Evolutionary conservation across 2,888 invertebrate genomes (phyloP).

Genomic region (Trissoscelio sp.): DNA sequence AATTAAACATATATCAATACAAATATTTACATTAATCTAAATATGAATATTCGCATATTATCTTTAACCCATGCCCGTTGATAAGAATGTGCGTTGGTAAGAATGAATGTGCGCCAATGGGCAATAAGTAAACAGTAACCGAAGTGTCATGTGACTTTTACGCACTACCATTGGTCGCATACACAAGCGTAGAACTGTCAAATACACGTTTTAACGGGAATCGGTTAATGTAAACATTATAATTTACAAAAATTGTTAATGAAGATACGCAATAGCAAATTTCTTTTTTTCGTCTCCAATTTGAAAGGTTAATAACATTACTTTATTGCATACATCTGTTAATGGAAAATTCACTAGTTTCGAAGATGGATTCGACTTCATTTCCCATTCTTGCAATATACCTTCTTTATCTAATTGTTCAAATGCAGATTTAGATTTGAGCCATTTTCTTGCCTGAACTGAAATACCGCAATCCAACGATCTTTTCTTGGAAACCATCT

Average conservation of each 20-base stretch:
- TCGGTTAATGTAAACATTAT: neutral
- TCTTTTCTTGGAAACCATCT: slow-evolving; percentile 25
- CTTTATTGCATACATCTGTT: neutral
- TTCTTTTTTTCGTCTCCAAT: slow-evolving; percentile 3
- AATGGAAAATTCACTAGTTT: slow-evolving; percentile 23
- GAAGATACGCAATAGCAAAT: slow-evolving; percentile 6
- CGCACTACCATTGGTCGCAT: too few relatives aligned
- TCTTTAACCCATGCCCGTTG: neutral
- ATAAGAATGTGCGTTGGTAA: too few relatives aligned
- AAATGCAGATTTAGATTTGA: slow-evolving; percentile 18
- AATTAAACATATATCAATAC: slow-evolving; percentile 1
- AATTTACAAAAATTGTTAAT: slow-evolving; percentile 2
- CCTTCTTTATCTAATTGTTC: slow-evolving; percentile 18
- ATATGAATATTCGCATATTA: neutral
- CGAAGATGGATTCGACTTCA: slow-evolving; percentile 21
- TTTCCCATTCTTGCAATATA: slow-evolving; percentile 41
- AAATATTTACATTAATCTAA: slow-evolving; percentile 5
- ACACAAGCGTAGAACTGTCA: too few relatives aligned
- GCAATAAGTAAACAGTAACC: too few relatives aligned
- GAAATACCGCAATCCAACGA: slow-evolving; percentile 18
- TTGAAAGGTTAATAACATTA: neutral
- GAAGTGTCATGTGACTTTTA: too few relatives aligned
- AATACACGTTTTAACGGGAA: too few relatives aligned
- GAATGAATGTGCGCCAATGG: too few relatives aligned
- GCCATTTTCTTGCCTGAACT: slow-evolving; percentile 23